Base-by-base conservation (phyloP, 1,140 invertebrate genomes). In the Tetraneura akinire region DNA sequence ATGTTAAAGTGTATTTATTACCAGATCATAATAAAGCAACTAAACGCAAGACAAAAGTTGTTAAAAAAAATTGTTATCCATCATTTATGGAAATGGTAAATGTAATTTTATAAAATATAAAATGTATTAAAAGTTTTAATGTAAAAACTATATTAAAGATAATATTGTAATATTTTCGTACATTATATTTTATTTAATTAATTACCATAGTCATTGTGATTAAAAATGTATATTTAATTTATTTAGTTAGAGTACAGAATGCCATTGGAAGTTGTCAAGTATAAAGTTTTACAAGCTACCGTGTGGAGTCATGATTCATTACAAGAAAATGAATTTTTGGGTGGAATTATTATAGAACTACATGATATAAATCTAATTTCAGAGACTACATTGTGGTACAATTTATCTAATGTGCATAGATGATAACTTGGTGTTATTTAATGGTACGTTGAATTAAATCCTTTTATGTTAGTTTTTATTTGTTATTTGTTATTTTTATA, bases 21-120 rank as follows among this genome's bases (percentile, higher is more conserved):
- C 94, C 90, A 84, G 96, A 94, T 87, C 93, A 88, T 84, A 92
- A 89, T 81, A 97, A 97, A 87, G 91, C 89, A 81, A 98, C 97
- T 37, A 98, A 98, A 87, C 88, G 95, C 16, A 99, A 98, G 86
- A 98, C 97, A 0, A 96, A 96, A 87, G 93, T 97, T 26, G 90
- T 97, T 1, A 92, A 93, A 82, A 92, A 92, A 83, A 96, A 94
- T 85, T 95, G 93, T 84, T 94, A 98, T 88, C 96, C 96, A 10
- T 96, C 95, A 32, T 99, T 96, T 86, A 98, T 98, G 95, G 96
- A 98, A 90, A 96, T 96, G 93, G 94, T 96, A 86, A 71, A 32
- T 32, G 3, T 11, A 57, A 57, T 23, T 23, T 57, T 57, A 57
- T 57, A 11, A 57, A 0, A 11, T n/a, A n/a, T n/a, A 3, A 53